Base-by-base conservation (phyloP, 2,888 invertebrate genomes). In the Mamestra brassicae region DNA sequence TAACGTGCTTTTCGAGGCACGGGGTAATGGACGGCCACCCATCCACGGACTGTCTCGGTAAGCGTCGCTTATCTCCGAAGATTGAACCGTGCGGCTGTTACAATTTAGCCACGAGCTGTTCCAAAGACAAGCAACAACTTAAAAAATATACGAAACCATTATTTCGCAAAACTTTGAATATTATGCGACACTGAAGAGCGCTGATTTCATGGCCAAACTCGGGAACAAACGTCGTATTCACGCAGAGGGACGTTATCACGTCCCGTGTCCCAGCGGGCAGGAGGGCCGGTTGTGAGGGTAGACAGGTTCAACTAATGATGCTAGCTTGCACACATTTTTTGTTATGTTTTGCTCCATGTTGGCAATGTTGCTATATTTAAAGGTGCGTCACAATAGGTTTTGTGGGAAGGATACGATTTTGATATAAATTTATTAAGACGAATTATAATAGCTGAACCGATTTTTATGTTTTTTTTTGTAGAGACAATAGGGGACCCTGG, bases 191-290 rank as follows among this genome's bases (percentile, higher is more conserved):
- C 6, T 17, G 38, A 38, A 60, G 17, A 60, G 55, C 83, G 76
- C 81, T 61, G 15, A 34, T 81, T 81, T 83, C 8, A 54, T 83
- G 55, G 90, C 88, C 85, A 69, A 58, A 74, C 80, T 57, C 13
- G 65, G 78, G 85, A 88, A 87, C 85, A 84, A 83, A 82, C 83
- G 83, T 74, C 80, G 80, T 81, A 82, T 85, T 87, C 84, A 86
- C 84, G 84, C 79, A 87, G 87, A 89, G 90, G 91, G 91, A 92
- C 91, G 89, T 90, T 91, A 91, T 93, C 94, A 92, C 92, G 90
- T 90, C 85, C 84, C 83, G 71, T 83, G 87, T 89, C 91, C 92
- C 92, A 89, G 84, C 78, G 88, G 90, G 76, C 85, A 88, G 88
- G 86, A 89, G 85, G 71, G 78, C 78, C 81, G 82, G 87, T 88